Conservation (phyloP, 2,888 invertebrate species). For the Trichacis sp. region DNA sequence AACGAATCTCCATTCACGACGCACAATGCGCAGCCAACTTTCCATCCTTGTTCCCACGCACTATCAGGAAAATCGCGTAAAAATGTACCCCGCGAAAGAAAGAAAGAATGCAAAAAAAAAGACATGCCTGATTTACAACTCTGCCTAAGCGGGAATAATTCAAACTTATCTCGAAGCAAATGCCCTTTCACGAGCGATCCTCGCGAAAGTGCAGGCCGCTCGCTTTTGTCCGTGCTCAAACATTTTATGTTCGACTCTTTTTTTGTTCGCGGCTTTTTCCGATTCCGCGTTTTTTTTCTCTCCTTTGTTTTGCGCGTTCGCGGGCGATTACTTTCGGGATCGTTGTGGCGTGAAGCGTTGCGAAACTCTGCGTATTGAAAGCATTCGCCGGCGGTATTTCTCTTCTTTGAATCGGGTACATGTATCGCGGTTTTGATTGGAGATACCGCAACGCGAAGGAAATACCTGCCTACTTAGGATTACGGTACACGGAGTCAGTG, state of each 20-base stretch:
- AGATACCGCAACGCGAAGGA: constrained; percentile 30
- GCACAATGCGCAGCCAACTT: neutral
- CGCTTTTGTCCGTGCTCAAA: neutral
- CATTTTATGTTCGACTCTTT: too few species aligned
- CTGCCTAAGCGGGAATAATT: neutral
- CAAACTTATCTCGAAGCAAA: neutral
- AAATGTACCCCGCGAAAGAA: too few species aligned
- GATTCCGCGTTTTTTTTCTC: too few species aligned
- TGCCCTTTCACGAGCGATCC: neutral
- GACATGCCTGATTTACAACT: neutral
- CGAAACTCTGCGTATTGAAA: neutral
- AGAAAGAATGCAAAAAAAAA: too few species aligned
- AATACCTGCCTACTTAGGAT: constrained; percentile 35
- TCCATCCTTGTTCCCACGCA: neutral
- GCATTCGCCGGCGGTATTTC: constrained; percentile 9
- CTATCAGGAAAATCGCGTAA: neutral
- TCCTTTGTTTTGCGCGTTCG: too few species aligned
- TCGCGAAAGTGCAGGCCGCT: neutral
- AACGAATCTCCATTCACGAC: too few species aligned
- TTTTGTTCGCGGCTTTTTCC: too few species aligned
- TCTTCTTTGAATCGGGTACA: constrained; percentile 6
- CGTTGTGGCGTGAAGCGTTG: neutral
- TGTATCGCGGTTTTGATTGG: constrained; percentile 19
- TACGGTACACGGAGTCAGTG: constrained; percentile 20
- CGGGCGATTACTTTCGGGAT: neutral